phyloP scores from a whole-genome alignment of 1,140 invertebrate species.

The Adoxophyes honmai region DNA sequence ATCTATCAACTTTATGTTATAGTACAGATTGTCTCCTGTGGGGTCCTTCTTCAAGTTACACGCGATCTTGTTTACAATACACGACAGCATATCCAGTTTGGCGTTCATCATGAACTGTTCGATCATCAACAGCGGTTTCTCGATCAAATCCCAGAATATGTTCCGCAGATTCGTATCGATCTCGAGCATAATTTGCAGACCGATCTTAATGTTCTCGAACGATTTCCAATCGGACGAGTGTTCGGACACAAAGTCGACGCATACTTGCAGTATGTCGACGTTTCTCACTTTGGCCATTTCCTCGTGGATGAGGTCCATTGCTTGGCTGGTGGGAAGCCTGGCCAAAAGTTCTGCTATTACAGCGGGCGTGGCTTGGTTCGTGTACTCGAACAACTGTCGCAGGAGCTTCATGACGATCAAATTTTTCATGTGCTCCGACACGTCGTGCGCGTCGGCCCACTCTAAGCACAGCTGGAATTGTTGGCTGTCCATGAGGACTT shows the following conservation, averaged over 20 bases:
- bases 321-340: constrained; percentile 73
- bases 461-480: constrained; percentile 81
- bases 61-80: constrained; percentile 73
- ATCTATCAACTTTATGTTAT: constrained; percentile 70
- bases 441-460: constrained; percentile 78
- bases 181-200: constrained; percentile 80
- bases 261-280: constrained; percentile 79
- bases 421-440: constrained; percentile 70
- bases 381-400: constrained; percentile 64
- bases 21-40: constrained; percentile 69
- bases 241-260: constrained; percentile 78
- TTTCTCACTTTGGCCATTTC: constrained; percentile 81
- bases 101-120: constrained; percentile 88
- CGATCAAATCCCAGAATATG: constrained; percentile 80
- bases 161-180: constrained; percentile 76
- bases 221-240: constrained; percentile 67
- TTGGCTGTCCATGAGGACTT: constrained; percentile 63
- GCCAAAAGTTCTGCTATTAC: constrained; percentile 69
- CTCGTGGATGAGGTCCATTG: constrained; percentile 79
- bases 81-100: constrained; percentile 81
- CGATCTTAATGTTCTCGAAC: constrained; percentile 77
- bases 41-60: constrained; percentile 59
- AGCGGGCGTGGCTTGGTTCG: constrained; percentile 50
- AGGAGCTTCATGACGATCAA: constrained; percentile 60
- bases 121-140: constrained; percentile 82